phyloP scores from a whole-genome alignment of 2,888 invertebrate genomes.

The Meghimatium bilineatum region DNA sequence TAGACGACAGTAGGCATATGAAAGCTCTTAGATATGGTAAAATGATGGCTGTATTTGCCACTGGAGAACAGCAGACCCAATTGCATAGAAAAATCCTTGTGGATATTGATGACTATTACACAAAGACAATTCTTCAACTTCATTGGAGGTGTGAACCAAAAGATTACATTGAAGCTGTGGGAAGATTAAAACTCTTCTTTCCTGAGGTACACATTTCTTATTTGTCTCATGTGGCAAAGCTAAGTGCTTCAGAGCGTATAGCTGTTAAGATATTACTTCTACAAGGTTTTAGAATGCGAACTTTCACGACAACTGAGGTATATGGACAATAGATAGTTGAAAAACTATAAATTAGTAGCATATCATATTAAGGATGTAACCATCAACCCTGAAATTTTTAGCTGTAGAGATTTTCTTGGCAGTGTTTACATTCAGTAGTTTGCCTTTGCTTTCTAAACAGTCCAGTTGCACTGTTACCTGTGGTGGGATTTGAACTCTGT shows the following conservation, averaged over 20 bases:
- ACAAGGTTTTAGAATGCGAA: slow-evolving; percentile 58
- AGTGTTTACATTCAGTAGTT: no score
- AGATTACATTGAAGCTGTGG: slow-evolving; percentile 56
- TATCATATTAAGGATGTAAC: no score
- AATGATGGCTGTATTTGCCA: slow-evolving; percentile 40
- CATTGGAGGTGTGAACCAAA: slow-evolving; percentile 26
- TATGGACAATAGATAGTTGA: neutral
- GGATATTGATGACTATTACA: slow-evolving; percentile 35
- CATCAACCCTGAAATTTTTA: no score
- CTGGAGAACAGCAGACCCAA: slow-evolving; percentile 27
- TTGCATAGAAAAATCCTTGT: slow-evolving; percentile 19
- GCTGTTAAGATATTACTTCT: slow-evolving; percentile 61
- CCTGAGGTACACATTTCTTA: slow-evolving; percentile 55
- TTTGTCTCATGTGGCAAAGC: slow-evolving; percentile 49
- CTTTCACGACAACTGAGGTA: slow-evolving; percentile 31
- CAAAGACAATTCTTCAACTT: neutral
- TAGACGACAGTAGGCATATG: slow-evolving; percentile 17
- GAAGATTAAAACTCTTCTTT: slow-evolving; percentile 61
- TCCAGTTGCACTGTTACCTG: no score
- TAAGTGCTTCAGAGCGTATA: slow-evolving; percentile 57
- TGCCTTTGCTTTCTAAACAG: no score
- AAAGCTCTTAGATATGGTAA: slow-evolving; percentile 47
- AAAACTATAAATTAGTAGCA: no score
- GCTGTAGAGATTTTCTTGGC: no score
- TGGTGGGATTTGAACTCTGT: no score